Evolutionary conservation across 2,113 vertebrate genomes (phyloP).

Genomic region (Zosterops japonicus): DNA sequence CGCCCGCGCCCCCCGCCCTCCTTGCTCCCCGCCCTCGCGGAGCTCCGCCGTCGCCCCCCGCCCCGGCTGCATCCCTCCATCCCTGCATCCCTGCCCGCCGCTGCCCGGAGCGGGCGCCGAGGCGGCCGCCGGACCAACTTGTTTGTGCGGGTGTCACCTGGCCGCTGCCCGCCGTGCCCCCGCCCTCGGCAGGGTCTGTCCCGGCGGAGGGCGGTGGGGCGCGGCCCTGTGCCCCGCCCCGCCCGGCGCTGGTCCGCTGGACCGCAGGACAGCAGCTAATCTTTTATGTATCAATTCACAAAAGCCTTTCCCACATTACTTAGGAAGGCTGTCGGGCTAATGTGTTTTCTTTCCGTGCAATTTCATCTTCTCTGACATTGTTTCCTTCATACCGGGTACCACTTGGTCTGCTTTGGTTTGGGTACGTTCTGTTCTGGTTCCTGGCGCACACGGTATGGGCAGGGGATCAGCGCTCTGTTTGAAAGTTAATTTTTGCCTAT

Average conservation of each 20-base stretch:
- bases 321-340: not conserved
- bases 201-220: not conserved
- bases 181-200: not conserved
- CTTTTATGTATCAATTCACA: not conserved
- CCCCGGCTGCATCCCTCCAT: not conserved
- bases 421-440: not conserved
- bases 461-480: not conserved
- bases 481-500: slow-evolving; percentile 48
- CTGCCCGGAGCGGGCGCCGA: not conserved
- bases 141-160: not conserved
- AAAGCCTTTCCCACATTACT: not conserved
- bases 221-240: not conserved
- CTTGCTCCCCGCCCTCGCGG: not conserved
- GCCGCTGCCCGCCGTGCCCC: not conserved
- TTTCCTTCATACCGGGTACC: not conserved
- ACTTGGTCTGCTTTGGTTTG: not conserved
- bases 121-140: not conserved
- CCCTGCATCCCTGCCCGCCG: not conserved
- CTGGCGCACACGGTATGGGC: not conserved
- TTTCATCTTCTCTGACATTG: not conserved
- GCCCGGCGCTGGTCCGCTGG: not conserved
- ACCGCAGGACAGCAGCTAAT: not conserved
- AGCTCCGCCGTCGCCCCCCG: not conserved
- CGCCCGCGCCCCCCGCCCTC: too few relatives aligned
- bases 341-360: not conserved